Conservation (phyloP, 1,140 invertebrate genomes). For the Harlomillsia oculata region DNA sequence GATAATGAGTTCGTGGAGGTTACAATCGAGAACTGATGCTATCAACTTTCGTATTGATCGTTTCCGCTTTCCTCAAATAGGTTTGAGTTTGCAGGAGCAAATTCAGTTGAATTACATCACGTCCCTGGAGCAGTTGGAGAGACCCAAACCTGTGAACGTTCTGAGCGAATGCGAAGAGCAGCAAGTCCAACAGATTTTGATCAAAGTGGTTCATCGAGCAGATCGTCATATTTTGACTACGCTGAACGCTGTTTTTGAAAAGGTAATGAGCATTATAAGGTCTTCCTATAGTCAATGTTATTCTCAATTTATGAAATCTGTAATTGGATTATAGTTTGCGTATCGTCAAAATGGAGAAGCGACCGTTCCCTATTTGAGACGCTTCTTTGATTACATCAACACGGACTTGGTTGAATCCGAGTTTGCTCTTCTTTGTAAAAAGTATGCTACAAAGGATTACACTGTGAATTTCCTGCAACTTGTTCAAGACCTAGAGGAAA, state of each 20-base stretch:
- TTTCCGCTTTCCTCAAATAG: too few species aligned
- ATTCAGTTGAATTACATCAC: constrained; percentile 32
- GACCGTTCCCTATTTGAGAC: constrained; percentile 24
- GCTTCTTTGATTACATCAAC: constrained; percentile 24
- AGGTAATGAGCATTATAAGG: constrained; percentile 7
- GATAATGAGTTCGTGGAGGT: too few species aligned
- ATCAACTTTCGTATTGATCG: too few species aligned
- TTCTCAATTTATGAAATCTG: not conserved
- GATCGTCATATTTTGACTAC: constrained; percentile 23
- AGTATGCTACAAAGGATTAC: constrained; percentile 32
- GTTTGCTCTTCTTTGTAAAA: constrained; percentile 31
- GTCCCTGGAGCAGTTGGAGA: constrained; percentile 10
- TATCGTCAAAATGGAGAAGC: constrained; percentile 32
- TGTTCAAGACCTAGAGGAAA: constrained; percentile 28
- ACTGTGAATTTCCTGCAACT: constrained; percentile 33
- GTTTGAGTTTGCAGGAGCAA: constrained; percentile 32
- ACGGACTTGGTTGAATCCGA: constrained; percentile 27
- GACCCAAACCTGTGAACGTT: constrained; percentile 23
- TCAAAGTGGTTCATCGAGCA: constrained; percentile 21
- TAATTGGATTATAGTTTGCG: constrained; percentile 20
- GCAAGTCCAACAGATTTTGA: constrained; percentile 17
- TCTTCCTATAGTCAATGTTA: not conserved
- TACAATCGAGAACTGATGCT: too few species aligned
- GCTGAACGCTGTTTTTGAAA: constrained; percentile 24
- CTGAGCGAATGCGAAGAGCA: constrained; percentile 26